Conservation (phyloP, 2,797 vertebrate species). For the Sorex maritimensis region DNA sequence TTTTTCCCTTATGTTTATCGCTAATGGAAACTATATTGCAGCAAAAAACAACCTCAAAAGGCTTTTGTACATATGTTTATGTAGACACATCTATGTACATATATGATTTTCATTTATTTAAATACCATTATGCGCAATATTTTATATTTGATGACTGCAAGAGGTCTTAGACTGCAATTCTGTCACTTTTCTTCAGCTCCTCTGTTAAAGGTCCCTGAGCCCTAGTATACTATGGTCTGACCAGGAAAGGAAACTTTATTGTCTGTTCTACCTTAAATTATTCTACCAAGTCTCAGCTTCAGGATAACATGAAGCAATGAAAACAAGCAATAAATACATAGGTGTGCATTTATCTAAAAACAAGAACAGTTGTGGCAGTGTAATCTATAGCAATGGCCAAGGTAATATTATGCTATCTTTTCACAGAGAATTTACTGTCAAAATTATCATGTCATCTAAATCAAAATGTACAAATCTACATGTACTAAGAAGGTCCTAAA, state of each 20-base stretch:
- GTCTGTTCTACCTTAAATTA: constrained; percentile 39
- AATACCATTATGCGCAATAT: constrained; percentile 19
- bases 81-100: background rate
- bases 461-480: constrained; percentile 54
- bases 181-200: constrained; percentile 6
- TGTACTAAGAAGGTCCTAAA: constrained; percentile 50
- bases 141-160: constrained; percentile 49
- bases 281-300: background rate
- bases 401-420: constrained; percentile 11
- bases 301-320: constrained; percentile 44
- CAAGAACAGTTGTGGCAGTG: background rate
- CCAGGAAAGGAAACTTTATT: constrained; percentile 41
- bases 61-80: background rate
- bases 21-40: constrained; percentile 59
- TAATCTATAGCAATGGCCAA: background rate
- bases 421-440: constrained; percentile 49
- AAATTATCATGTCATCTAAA: constrained; percentile 44
- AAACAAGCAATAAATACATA: background rate
- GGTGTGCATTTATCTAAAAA: background rate
- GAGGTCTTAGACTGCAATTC: background rate
- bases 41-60: constrained; percentile 56
- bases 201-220: background rate
- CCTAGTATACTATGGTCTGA: background rate
- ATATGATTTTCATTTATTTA: constrained; percentile 52
- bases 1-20: constrained; percentile 83